Base-by-base conservation (phyloP, 2,113 vertebrate genomes). In the Capreolus pygargus region DNA sequence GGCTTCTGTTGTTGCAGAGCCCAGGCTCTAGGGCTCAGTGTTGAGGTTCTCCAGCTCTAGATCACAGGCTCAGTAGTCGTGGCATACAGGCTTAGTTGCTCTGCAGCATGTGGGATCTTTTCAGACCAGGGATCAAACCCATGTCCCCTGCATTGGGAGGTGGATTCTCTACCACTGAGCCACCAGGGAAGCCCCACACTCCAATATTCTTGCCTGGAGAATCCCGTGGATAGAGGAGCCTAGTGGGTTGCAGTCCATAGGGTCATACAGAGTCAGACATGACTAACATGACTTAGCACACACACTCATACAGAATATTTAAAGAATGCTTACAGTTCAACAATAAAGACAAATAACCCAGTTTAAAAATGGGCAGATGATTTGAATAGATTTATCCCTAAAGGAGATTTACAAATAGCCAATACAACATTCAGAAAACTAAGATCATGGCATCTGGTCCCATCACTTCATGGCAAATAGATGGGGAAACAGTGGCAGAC, bases 331-430 rank as follows among this genome's bases (percentile, higher is more conserved):
- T 82, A 61, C 14, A 57, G 39, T n/a, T 94, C 87, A 86, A 52
- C 21, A 91, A 81, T 58, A 60, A 57, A 85, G 33, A 67, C 50
- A 87, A 39, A 74, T 74, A 74, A 55, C 30, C 23, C 67, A 55
- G 30, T 17, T 86, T 33, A 4, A 5, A 91, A 88, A 70, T 28
- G 84, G 33, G 33, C 39, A 67, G n/a, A 81, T 86, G 50, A 91
- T 86, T 86, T 84, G 36, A 89, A 96, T 52, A 89, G 21, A 17
- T 90, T 60, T 52, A 33, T 84, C 13, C 70, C 67, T 84, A 79
- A 58, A 85, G 47, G 89, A 78, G 17, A 78, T 39, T 36, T 43
- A 45, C 23, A 76, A 83, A n/a, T 47, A 19, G 36, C 64, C 13
- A 36, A 39, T 43, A 64, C 27, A 14, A 1, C 47, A 50, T 14